phyloP scores from a whole-genome alignment of 2,888 invertebrate genomes.

The Lycophotia porphyrea region DNA sequence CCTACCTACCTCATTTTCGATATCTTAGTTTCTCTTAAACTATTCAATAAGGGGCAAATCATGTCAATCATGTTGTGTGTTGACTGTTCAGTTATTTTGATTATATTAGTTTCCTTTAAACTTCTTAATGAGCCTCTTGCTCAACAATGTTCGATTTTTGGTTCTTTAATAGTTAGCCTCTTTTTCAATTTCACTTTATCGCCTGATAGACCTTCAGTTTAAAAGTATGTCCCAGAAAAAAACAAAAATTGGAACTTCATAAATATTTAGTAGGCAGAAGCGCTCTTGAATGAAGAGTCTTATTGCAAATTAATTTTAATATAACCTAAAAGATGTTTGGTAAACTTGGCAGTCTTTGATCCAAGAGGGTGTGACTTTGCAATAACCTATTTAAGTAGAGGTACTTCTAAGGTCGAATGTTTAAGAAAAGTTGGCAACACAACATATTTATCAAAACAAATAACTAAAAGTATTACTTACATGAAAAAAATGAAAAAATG shows the following conservation, averaged over 20 bases:
- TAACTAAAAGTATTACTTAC: background rate
- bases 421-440: conserved; percentile 19
- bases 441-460: background rate
- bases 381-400: conserved; percentile 3
- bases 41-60: background rate
- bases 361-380: conserved; percentile 5
- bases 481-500: background rate
- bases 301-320: background rate
- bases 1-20: background rate
- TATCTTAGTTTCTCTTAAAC: conserved; percentile 37
- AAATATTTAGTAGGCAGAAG: background rate
- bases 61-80: no score
- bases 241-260: background rate
- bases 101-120: background rate
- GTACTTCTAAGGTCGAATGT: background rate
- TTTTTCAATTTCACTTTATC: background rate
- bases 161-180: background rate
- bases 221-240: background rate
- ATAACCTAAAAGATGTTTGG: background rate
- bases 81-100: background rate
- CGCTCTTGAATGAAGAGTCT: background rate
- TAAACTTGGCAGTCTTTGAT: background rate
- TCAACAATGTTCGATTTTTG: background rate
- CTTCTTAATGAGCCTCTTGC: background rate
- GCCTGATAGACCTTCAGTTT: background rate